phyloP scores from a whole-genome alignment of 2,888 invertebrate species.

The Morinoia aosen region DNA sequence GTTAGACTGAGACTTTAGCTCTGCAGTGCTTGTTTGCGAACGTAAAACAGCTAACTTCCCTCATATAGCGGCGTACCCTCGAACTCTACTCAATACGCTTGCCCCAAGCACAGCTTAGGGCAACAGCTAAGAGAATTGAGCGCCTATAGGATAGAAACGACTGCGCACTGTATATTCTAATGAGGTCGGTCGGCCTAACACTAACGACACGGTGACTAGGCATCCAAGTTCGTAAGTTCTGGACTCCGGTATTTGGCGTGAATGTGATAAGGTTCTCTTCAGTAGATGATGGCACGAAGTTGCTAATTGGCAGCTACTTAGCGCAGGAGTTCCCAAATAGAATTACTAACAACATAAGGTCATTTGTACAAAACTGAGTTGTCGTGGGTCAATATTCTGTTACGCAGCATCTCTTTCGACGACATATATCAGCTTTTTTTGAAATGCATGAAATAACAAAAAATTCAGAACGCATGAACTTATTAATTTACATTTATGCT shows the following conservation, averaged over 20 bases:
- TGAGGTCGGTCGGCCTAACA: not conserved
- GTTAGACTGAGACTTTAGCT: no score
- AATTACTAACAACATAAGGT: not conserved
- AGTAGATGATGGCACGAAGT: not conserved
- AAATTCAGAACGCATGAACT: not conserved
- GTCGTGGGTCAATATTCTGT: not conserved
- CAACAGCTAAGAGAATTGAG: not conserved
- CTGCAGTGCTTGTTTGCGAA: not conserved
- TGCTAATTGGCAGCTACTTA: not conserved
- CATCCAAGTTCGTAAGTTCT: not conserved
- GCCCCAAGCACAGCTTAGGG: not conserved
- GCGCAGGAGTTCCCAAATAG: not conserved
- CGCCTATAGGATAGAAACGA: not conserved
- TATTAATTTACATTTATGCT: no score
- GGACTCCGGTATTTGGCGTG: not conserved
- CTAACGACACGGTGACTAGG: not conserved
- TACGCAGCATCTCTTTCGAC: not conserved
- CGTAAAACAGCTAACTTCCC: not conserved
- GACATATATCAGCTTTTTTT: not conserved
- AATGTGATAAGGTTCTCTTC: not conserved
- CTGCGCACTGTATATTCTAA: not conserved
- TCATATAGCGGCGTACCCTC: not conserved
- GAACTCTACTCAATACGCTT: not conserved
- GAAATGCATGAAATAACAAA: not conserved
- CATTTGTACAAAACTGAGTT: not conserved